Base-by-base conservation (phyloP, 2,113 vertebrate genomes). In the Phyllostomus hastatus region DNA sequence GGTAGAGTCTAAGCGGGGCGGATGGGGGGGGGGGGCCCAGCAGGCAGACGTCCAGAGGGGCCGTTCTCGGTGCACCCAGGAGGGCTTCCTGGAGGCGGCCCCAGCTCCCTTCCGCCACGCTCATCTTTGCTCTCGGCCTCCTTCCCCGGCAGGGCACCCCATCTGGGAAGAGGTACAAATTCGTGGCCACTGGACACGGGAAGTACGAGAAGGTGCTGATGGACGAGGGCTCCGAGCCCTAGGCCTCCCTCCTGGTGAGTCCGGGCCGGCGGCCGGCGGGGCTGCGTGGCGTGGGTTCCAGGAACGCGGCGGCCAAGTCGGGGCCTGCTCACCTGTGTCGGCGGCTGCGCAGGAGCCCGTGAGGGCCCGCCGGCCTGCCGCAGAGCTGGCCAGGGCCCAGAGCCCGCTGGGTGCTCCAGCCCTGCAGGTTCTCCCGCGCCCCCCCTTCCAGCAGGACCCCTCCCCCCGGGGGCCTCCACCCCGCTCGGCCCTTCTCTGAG, bases 141-240 rank as follows among this genome's bases (percentile, higher is more conserved):
- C 61, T 33, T 52, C 19, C 75, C 46, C 1, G 90, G 93, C 97
- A 99, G 99, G 98, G 96, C 24, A 67, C 82, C 88, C 97, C 98
- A 0, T 95, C 98, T 80, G 98, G 98, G 82, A 99, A 99, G 97
- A 99, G 94, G 91, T 99, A 99, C 78, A 99, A 99, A 95, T 99
- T 99, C 93, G 98, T 99, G 98, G 98, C 99, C 90, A 98, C 98
- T 0, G 99, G 99, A 75, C 99, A 99, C 0, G 99, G 99, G 38
- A 99, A 99, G 95, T 99, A 99, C 26, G 99, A 99, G 98, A 99
- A 99, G 97, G 98, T 99, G 96, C 96, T 98, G 50, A 93, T 97
- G 97, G 98, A 98, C 0, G 98, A 99, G 12, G 73, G 52, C 28
- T 24, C 92, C 0, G 70, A 0, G 0, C 76, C 95, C 54, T 97